A percentile compares a stretch with the other conserved stretches of the same genome.
phyloP scores from a whole-genome alignment of 2,113 vertebrate genomes.

The Pedionomus torquatus region DNA sequence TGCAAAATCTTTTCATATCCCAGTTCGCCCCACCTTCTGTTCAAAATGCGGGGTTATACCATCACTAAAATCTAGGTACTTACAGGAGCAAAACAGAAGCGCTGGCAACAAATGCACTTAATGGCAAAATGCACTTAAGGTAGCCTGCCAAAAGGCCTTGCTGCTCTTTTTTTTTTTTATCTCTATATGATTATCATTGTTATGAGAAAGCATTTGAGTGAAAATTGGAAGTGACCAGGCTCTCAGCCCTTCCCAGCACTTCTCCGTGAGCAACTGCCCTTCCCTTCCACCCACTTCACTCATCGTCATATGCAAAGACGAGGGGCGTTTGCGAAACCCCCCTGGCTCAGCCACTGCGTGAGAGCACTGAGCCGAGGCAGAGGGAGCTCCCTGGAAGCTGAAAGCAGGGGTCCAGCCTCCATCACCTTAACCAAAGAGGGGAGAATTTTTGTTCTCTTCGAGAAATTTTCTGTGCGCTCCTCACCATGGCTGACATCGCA shows the following conservation, averaged over 20 bases:
- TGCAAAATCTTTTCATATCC: neutral
- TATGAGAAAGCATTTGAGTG: slow-evolving; percentile 22
- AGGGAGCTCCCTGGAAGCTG: neutral
- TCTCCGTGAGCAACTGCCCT: neutral
- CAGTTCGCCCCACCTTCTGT: neutral
- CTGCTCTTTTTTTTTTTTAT: neutral
- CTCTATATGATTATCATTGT: neutral
- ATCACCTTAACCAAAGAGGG: neutral
- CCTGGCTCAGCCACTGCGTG: neutral
- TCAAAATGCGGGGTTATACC: neutral
- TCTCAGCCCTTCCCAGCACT: neutral
- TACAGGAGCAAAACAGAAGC: neutral
- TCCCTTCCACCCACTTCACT: neutral
- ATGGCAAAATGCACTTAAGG: neutral
- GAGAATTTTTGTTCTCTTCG: neutral
- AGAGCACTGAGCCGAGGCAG: neutral
- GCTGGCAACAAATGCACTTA: neutral
- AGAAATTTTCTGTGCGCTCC: neutral
- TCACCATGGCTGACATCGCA: neutral
- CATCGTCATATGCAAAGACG: neutral
- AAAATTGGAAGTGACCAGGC: neutral
- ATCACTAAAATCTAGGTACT: neutral
- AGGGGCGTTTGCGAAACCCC: neutral
- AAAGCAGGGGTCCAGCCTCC: neutral
- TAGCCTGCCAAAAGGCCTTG: neutral